Evolutionary conservation across 2,888 invertebrate species (phyloP).

Genomic region (Selenia dentaria): DNA sequence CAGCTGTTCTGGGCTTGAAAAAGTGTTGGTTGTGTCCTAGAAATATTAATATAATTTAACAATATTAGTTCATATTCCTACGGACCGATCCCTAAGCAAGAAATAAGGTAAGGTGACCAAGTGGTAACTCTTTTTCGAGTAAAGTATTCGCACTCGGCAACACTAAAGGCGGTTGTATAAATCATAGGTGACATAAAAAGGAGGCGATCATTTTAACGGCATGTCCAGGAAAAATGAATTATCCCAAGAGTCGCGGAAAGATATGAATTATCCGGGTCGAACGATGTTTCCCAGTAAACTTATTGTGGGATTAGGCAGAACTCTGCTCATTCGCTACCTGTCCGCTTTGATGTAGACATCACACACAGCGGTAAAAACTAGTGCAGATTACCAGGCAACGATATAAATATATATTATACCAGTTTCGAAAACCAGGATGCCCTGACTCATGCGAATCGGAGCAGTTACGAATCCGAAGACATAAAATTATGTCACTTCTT

Average conservation of each 20-base stretch:
- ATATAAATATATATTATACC: conserved; percentile 17
- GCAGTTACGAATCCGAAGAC: conserved; percentile 27
- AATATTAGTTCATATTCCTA: too few relatives aligned
- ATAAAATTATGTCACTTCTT: conserved; percentile 37
- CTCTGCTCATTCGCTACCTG: conserved; percentile 11
- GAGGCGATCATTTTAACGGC: conserved; percentile 1
- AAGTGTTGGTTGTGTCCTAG: too few relatives aligned
- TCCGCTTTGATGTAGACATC: conserved; percentile 20
- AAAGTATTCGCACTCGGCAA: too few relatives aligned
- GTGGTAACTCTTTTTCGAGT: too few relatives aligned
- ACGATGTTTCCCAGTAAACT: conserved; percentile 11
- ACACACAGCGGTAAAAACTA: conserved; percentile 7
- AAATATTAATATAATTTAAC: too few relatives aligned
- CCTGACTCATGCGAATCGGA: conserved; percentile 28
- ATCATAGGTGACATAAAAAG: conserved; percentile 1
- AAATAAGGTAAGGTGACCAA: too few relatives aligned
- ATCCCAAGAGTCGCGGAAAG: conserved; percentile 1
- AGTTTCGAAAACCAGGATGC: conserved; percentile 27
- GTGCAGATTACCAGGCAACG: conserved; percentile 13
- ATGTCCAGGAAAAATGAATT: conserved; percentile 8
- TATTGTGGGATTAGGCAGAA: conserved; percentile 16
- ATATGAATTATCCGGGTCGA: conserved; percentile 11
- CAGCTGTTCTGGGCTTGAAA: too few relatives aligned
- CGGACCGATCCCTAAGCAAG: too few relatives aligned
- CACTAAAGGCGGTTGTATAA: too few relatives aligned